Evolutionary conservation across 2,888 invertebrate genomes (phyloP).

Genomic region (Trilocha varians): DNA sequence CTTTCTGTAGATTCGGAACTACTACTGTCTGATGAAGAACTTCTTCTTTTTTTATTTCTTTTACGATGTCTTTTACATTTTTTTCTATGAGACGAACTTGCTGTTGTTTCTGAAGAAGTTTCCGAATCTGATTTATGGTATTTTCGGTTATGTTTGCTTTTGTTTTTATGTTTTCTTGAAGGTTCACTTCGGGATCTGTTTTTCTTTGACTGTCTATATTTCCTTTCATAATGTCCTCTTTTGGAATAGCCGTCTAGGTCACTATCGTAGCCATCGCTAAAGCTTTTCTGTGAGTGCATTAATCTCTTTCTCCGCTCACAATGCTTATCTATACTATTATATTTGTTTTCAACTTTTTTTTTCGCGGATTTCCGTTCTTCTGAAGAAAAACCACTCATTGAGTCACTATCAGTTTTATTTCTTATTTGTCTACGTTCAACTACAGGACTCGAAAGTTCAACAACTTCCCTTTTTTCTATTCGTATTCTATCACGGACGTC

Average conservation of each 20-base stretch:
- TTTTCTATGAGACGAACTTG: conserved; percentile 46
- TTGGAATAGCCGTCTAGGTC: conserved; percentile 43
- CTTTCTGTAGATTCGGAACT: conserved; percentile 59
- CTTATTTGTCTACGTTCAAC: conserved; percentile 38
- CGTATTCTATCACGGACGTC: conserved; percentile 63
- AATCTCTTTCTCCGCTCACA: conserved; percentile 47
- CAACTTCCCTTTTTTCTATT: conserved; percentile 66
- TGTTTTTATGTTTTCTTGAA: conserved; percentile 43
- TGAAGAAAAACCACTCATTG: conserved; percentile 60
- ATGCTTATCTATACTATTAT: conserved; percentile 41
- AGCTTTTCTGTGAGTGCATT: conserved; percentile 55
- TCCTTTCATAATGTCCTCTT: conserved; percentile 31
- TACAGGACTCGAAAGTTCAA: conserved; percentile 60
- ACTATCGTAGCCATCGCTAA: conserved; percentile 67
- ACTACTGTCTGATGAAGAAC: conserved; percentile 55
- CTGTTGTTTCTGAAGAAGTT: conserved; percentile 46
- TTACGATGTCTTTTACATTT: conserved; percentile 57
- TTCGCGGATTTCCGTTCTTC: conserved; percentile 41
- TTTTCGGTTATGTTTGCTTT: conserved; percentile 35
- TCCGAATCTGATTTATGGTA: conserved; percentile 45
- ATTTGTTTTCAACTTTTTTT: conserved; percentile 34
- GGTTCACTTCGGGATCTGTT: conserved; percentile 66
- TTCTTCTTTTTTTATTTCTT: conserved; percentile 53
- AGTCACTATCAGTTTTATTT: conserved; percentile 40
- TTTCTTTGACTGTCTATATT: conserved; percentile 41